Evolutionary conservation across 37 sponge, comb jelly and placozoan genomes (phyloP), one percentile per base, ranked within the genome.

Genomic region (Spongilla lacustris): DNA sequence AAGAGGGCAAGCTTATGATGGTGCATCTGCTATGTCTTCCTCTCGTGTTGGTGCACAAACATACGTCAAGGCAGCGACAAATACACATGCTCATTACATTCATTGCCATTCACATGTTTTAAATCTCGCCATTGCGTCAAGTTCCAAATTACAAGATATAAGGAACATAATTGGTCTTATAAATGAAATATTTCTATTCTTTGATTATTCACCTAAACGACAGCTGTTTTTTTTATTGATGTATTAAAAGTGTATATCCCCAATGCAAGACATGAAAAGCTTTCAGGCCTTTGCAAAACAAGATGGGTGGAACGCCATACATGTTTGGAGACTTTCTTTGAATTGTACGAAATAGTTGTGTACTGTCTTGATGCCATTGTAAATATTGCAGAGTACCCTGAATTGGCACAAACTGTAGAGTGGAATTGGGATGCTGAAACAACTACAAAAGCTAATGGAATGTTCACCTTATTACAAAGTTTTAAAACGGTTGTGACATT

Each of bases 361-460:
- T 78, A 68, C 71, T 89, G 33, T 70, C 48, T 84, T 22, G 84
- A 77, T 34, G 85, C 89, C 13, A 89, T 89, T 37, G 41, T 89
- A 28, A 27, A 58, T 58, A 58, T 58, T 58, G 41, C 41, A 41
- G 41, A 41, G 41, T 41, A 41, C 41, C 41, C 41, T 41, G 41
- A 58, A 19, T 58, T 58, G 58, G 58, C 58, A 58, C 58, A 58
- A 58, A 58, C 58, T 58, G 19, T 58, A 67, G 77, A 85, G 5
- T 90, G 91, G 86, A 86, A 67, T 29, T 90, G 91, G 91, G 91
- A 90, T 85, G 74, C 78, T 50, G 91, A 84, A 32, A 85, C 82
- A 71, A 66, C 84, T 27, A 88, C 83, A 46, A 82, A 48, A 82
- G 89, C 83, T 34, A 88, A 83, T 76, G 83, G 89, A 50, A 83